These are phyloP conservation scores for Symphodus melops DNA, from an alignment of 2,113 vertebrate genomes.

Conservation along the genomic window DNA sequence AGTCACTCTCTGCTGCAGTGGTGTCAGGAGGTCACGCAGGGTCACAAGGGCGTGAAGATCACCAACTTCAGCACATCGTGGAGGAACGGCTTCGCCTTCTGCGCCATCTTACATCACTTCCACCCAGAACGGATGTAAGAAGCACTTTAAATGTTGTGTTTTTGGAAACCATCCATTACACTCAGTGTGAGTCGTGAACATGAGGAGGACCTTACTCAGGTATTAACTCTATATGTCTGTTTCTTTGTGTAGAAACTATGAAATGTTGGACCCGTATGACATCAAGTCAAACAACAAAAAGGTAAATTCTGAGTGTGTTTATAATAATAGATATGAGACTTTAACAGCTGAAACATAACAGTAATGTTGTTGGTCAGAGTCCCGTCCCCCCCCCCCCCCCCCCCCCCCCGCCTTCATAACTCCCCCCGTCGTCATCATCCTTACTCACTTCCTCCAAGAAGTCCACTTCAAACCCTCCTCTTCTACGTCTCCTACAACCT, in stretches of 20 bases:
- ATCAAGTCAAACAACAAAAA: slow-evolving; percentile 92
- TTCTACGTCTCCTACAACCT: too few species aligned
- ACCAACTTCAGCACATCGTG: slow-evolving; percentile 93
- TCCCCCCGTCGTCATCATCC: too few species aligned
- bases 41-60: slow-evolving; percentile 86
- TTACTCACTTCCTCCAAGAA: too few species aligned
- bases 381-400: too few species aligned
- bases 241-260: slow-evolving; percentile 81
- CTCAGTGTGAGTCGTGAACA: too few species aligned
- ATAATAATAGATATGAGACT: too few species aligned
- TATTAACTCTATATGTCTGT: not conserved
- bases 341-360: too few species aligned
- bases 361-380: too few species aligned
- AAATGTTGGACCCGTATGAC: slow-evolving; percentile 86
- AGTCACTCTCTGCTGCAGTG: slow-evolving; percentile 88
- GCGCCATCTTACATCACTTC: slow-evolving; percentile 91
- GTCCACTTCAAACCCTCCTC: too few species aligned
- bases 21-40: slow-evolving; percentile 87
- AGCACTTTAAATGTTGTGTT: not conserved
- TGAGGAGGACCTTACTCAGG: too few species aligned
- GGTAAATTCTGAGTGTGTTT: slow-evolving; percentile 65
- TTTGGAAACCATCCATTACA: too few species aligned
- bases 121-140: slow-evolving; percentile 89
- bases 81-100: slow-evolving; percentile 92
- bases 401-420: too few species aligned